Percentiles rank a stretch among this genome's conserved stretches.
Conservation (phyloP, 2,797 vertebrate species). For the Podarcis siculus region DNA sequence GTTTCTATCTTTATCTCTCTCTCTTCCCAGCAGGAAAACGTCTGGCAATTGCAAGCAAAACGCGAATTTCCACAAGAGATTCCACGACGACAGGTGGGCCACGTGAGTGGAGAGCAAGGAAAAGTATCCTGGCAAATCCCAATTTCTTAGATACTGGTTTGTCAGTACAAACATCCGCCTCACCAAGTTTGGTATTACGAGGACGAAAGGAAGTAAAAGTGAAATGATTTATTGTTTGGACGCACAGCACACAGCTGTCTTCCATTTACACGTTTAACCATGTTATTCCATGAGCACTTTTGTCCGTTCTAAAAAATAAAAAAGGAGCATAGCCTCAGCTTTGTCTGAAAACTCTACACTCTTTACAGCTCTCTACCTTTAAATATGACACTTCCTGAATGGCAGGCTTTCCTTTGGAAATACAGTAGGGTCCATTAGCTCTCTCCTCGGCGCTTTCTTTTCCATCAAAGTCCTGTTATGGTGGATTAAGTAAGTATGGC, state of each 20-base stretch:
- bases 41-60: background rate
- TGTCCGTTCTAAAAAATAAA: background rate
- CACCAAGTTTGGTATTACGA: background rate
- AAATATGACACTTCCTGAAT: slow-evolving; percentile 35
- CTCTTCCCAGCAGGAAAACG: background rate
- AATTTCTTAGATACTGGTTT: background rate
- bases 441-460: slow-evolving; percentile 59
- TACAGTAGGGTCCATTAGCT: slow-evolving; percentile 60
- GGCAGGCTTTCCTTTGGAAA: slow-evolving; percentile 27
- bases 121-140: background rate
- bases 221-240: background rate
- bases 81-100: background rate
- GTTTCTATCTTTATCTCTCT: too few species aligned
- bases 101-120: background rate
- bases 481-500: slow-evolving; percentile 69
- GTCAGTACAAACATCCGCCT: background rate
- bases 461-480: slow-evolving; percentile 58
- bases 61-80: slow-evolving; percentile 11
- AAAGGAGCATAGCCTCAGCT: slow-evolving; percentile 4
- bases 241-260: background rate
- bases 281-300: background rate
- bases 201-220: background rate
- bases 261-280: background rate
- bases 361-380: slow-evolving; percentile 34
- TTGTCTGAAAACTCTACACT: background rate